These are phyloP conservation scores for Zootermopsis nevadensis DNA, from an alignment of 2,888 invertebrate species.

Conservation along the genomic window DNA sequence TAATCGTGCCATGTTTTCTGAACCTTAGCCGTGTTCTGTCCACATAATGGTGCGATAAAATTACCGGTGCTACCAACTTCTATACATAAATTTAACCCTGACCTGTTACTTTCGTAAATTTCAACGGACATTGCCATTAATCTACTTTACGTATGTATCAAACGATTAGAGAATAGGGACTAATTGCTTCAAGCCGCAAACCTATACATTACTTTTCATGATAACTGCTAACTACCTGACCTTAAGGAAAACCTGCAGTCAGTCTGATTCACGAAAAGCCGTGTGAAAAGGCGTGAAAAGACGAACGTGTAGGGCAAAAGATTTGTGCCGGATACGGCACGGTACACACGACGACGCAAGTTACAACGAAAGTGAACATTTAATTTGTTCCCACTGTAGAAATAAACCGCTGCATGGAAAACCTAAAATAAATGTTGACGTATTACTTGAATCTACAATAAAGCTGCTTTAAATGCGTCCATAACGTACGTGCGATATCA, in stretches of 20 bases:
- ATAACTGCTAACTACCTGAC: neutral
- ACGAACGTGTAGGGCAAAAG: neutral
- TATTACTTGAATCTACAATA: neutral
- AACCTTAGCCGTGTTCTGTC: neutral
- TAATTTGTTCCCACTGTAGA: neutral
- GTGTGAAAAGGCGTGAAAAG: neutral
- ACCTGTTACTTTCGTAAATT: neutral
- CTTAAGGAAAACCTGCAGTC: neutral
- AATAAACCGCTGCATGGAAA: neutral
- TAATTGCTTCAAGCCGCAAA: neutral
- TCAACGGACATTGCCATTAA: neutral
- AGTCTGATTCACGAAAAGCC: neutral
- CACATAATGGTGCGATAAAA: neutral
- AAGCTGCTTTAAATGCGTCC: too few species aligned
- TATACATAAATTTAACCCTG: slow-evolving; percentile 4
- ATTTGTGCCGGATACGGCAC: neutral
- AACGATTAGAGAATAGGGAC: neutral
- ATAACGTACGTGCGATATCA: too few species aligned
- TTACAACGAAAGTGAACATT: neutral
- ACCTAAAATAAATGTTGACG: neutral
- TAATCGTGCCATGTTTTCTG: neutral
- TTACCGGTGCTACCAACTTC: neutral
- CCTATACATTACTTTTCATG: neutral
- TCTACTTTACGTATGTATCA: slow-evolving; percentile 21
- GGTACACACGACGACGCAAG: too few species aligned